Evolutionary conservation across 2,888 invertebrate species (phyloP), one percentile per base, ranked within the genome.

Genomic region (Polydrusus tereticollis): DNA sequence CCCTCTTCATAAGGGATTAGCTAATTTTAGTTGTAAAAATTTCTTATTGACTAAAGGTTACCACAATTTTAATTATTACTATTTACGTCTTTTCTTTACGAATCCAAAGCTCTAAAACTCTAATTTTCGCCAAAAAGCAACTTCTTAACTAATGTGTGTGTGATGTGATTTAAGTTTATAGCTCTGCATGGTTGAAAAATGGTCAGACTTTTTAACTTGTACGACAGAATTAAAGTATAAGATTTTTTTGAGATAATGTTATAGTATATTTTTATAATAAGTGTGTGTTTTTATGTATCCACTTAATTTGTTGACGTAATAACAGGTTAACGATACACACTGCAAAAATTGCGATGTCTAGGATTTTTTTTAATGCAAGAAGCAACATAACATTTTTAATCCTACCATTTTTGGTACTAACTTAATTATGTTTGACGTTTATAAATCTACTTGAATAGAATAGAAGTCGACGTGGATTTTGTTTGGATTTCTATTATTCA

Each of bases 381-480:
- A 47, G 8, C 20, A 47, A 47, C 1, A 41, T 12, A 36, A 36
- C 14, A 47, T 47, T 12, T 47, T 38, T 14, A 47, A 21, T 47
- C 47, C 6, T 7, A 12, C 47, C 47, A 47, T 47, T 21, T 47
- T 18, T 47, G 47, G 47, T 20, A 20, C 20, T 21, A 21, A 20
- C 47, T 47, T 47, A 47, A 47, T 47, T 47, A 12, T 4, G 7
- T 47, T 20, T 47, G 47, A 47, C 47, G 47, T 47, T 47, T 47
- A 47, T 47, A 47, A 47, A 21, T 47, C 47, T 47, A 2, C 5
- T 21, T 47, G 14, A 38, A 38, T 38, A 38, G n/a, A 38, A 38
- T 14, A 38, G 14, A 1, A 8, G 38, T 38, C 7, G 7, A 26
- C 7, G 7, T 7, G n/a, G n/a, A 33, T 33, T 33, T 12, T 1